Evolutionary conservation across 2,888 invertebrate genomes (phyloP), one percentile per base, ranked within the genome.

Genomic region (Ctenicera cuprea): DNA sequence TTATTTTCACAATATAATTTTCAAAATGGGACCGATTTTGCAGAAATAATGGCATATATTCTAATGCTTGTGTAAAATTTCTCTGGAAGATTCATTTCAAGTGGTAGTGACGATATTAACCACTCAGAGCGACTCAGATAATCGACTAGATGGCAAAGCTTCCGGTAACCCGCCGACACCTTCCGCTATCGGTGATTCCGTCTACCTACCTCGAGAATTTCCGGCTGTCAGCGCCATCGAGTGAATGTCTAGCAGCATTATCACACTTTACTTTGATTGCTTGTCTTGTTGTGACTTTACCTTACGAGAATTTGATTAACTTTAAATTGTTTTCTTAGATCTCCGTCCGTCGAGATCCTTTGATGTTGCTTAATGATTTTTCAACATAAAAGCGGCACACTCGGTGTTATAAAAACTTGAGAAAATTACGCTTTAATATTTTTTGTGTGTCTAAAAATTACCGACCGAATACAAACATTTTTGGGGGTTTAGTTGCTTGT

Each of bases 271-370:
- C 71, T 77, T 74, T 78, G 79, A 80, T 79, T 78, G 77, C 76
- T 78, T 77, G 77, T 77, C 78, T 80, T 79, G 71, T 74, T 74
- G 73, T 74, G 75, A 71, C 67, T 59, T 69, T 75, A 68, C 74
- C 75, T 73, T 75, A 73, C 73, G 66, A 65, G 77, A 73, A 74
- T 74, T 73, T 77, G 79, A 78, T 80, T 80, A 80, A 75, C 77
- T 77, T 74, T 76, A 78, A 81, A 80, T 78, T 79, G 80, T 80
- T 80, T 80, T 80, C 80, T 72, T 76, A 76, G 75, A 76, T 72
- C 73, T 26, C 18, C 41, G 62, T 22, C 14, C 52, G 26, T 12
- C 48, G 37, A 30, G 48, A 33, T 45, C 20, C 57, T 59, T 43
- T 67, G 54, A 54, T 59, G 68, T 64, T 50, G 5, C 14, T 48